A percentile compares a stretch with the other conserved stretches of the same genome.
These are phyloP conservation scores for Solenopsis fugax DNA, from an alignment of 1,140 invertebrate species.

Conservation along the genomic window DNA sequence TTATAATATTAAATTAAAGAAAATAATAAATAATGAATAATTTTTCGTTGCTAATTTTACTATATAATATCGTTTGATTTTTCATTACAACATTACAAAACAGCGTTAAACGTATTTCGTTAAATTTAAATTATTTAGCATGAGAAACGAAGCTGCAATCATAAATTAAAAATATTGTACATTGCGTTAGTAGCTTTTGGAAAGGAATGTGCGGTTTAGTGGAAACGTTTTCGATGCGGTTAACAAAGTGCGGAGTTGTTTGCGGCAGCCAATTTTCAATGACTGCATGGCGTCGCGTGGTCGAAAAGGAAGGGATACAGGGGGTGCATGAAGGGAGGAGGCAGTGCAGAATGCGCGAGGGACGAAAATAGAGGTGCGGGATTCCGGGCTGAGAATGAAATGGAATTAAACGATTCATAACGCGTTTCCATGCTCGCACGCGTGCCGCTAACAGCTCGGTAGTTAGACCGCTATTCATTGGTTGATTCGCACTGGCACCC, in stretches of 20 bases:
- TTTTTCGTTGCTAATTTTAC: not conserved
- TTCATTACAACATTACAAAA: not conserved
- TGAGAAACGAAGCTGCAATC: slow-evolving; percentile 1
- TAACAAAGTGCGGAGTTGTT: slow-evolving; percentile 56
- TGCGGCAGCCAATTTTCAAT: slow-evolving; percentile 64
- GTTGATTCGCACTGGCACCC: slow-evolving; percentile 47
- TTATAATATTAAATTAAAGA: slow-evolving; percentile 1
- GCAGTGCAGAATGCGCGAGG: slow-evolving; percentile 41
- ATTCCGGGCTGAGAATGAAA: slow-evolving; percentile 70
- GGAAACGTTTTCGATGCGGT: slow-evolving; percentile 43
- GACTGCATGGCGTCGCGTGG: slow-evolving; percentile 47
- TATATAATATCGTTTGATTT: not conserved
- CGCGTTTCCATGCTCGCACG: slow-evolving; percentile 69
- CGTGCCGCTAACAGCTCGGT: slow-evolving; percentile 77
- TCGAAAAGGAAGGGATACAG: slow-evolving; percentile 16
- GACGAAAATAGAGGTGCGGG: slow-evolving; percentile 69
- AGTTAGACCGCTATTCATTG: slow-evolving; percentile 79
- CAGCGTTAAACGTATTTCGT: not conserved
- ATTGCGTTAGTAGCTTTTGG: slow-evolving; percentile 20
- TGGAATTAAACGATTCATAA: slow-evolving; percentile 81
- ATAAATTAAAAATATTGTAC: slow-evolving; percentile 25
- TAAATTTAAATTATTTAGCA: not conserved
- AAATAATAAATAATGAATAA: not conserved
- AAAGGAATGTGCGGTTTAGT: slow-evolving; percentile 35
- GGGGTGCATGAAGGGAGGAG: not conserved